Evolutionary conservation across 2,113 vertebrate genomes (phyloP), one percentile per base, ranked within the genome.

Genomic region (Neoarius graeffei): DNA sequence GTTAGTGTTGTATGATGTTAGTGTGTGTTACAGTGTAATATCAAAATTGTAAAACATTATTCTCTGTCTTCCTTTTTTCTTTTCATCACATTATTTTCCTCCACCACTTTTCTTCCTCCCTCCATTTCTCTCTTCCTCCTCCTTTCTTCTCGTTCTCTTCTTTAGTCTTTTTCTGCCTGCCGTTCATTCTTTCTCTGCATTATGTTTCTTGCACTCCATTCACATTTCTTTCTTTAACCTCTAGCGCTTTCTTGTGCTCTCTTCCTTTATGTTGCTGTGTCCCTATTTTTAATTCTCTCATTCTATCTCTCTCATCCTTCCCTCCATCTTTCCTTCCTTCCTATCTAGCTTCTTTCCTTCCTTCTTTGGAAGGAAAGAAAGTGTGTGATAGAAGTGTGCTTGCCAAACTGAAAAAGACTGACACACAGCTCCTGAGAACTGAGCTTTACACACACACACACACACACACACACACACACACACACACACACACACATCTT

Each of bases 391-490:
- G 35, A 42, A 42, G 35, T 42, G 35, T 42, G 35, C 35, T 42
- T 42, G 35, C 35, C 35, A 42, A 42, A 42, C 35, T 42, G 42
- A 3, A 42, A 42, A 42, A 42, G 3, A 42, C 42, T 42, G 35
- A 42, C 3, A 42, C 42, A 42, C 42, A 42, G 42, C 42, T 42
- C 69, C 30, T 3, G 42, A 42, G 42, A 73, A 42, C 1, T 4
- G 11, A 1, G 2, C 3, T 30, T 4, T 14, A 4, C 71, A 42
- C 71, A 74, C 30, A 48, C 71, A 74, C 30, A 73, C 69, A 73
- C 69, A 73, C 73, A 76, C 71, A 74, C 35, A 48, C 73, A 76
- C 73, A 76, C 73, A 76, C 73, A 76, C 74, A 77, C 48, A 77
- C 42, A 77, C 48, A 77, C 48, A 52, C 74, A 77, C 48, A 77